Percentiles rank a stretch among this genome's conserved stretches.
phyloP scores from a whole-genome alignment of 2,113 vertebrate genomes.

The Anser cygnoides region DNA sequence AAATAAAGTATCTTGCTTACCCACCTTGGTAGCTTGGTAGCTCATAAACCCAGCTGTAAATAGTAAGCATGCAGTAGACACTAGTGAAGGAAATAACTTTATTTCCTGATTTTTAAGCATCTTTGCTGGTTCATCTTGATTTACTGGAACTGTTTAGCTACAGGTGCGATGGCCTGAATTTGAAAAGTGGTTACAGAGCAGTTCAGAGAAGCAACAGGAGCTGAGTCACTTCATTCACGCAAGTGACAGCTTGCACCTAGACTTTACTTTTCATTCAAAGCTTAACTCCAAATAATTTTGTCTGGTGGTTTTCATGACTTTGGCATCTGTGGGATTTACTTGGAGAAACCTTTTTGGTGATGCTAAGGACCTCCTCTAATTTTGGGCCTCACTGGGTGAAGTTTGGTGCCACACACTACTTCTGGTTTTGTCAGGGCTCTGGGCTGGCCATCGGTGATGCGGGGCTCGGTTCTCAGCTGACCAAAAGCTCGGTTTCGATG shows the following conservation, averaged over 20 bases:
- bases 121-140: neutral
- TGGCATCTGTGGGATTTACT: neutral
- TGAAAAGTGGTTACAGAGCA: neutral
- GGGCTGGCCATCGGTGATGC: fast-evolving
- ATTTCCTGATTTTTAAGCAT: neutral
- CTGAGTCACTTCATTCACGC: neutral
- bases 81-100: neutral
- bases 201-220: neutral
- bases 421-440: fast-evolving
- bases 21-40: neutral
- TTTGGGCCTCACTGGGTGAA: neutral
- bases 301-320: fast-evolving
- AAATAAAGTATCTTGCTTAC: neutral
- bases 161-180: neutral
- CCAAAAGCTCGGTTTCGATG: neutral
- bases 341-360: neutral
- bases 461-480: neutral
- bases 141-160: neutral
- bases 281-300: neutral
- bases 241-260: neutral
- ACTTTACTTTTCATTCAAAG: neutral
- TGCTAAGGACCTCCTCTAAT: fast-evolving
- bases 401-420: fast-evolving
- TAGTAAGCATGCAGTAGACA: neutral
- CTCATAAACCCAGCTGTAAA: neutral